phyloP scores from a whole-genome alignment of 2,888 invertebrate genomes.

The Agrochola lychnidis region DNA sequence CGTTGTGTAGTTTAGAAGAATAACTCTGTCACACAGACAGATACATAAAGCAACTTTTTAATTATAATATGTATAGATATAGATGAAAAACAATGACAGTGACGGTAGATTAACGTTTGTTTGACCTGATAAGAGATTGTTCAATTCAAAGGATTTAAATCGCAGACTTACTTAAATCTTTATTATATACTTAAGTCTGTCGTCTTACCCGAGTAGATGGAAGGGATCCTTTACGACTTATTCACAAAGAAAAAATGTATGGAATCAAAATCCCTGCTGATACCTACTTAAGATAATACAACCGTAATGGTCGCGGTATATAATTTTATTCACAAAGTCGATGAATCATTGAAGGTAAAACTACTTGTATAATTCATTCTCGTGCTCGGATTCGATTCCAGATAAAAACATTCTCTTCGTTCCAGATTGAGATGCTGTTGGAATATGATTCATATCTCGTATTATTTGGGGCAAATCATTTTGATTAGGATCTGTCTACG shows the following conservation, averaged over 20 bases:
- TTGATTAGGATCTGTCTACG: conserved; percentile 40
- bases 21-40: too few relatives aligned
- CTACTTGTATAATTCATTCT: conserved; percentile 29
- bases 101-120: not conserved
- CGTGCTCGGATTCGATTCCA: conserved; percentile 43
- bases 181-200: not conserved
- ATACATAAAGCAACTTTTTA: too few relatives aligned
- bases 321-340: conserved; percentile 22
- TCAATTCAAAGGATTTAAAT: not conserved
- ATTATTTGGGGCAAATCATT: conserved; percentile 33
- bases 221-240: not conserved
- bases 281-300: not conserved
- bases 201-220: not conserved
- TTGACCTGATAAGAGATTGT: not conserved
- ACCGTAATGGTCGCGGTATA: not conserved
- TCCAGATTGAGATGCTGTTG: not conserved
- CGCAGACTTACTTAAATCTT: not conserved
- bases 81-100: not conserved
- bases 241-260: conserved; percentile 3
- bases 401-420: conserved; percentile 41
- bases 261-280: not conserved
- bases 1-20: too few relatives aligned
- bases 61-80: too few relatives aligned
- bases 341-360: conserved; percentile 25
- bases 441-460: conserved; percentile 38